Evolutionary conservation across 1,140 invertebrate species (phyloP), one percentile per base, ranked within the genome.

Genomic region (Bombus ignitus): DNA sequence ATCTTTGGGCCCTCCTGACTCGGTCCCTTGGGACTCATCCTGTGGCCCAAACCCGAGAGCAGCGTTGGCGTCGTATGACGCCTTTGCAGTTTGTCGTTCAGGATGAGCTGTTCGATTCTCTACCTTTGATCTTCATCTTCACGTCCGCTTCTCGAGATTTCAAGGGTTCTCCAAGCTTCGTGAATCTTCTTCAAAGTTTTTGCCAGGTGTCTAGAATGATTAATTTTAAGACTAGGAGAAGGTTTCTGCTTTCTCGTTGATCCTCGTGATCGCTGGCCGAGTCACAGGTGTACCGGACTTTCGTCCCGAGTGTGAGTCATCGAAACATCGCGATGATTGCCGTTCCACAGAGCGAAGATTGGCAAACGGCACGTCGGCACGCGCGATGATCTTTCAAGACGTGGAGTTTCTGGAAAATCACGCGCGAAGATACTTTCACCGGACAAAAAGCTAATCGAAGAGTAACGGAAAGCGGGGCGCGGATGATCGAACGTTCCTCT

Each of bases 11-110:
- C 86, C 1, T 94, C 93, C 53, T 90, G 90, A 47, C 78, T 86
- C 28, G 93, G 93, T 12, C 94, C 94, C 75, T 94, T 95, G 4
- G 94, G 94, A 81, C 94, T 95, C 94, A 95, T 95, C 75, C 89
- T 93, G 65, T 82, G 59, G 22, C 88, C 79, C 77, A 90, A 57
- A 53, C 53, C 44, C 35, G 80, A 73, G 28, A 89, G 42, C 72
- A 94, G 78, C n/a, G 80, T 89, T 35, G 91, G 94, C 93, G 93
- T 94, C 94, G 92, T 94, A 79, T 92, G 93, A 93, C 92, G 93
- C 92, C 94, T 84, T 62, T 91, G 88, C 80, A 93, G 72, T 87
- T 91, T 90, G 77, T 90, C 93, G 91, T 92, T 94, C 93, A 93
- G 92, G 72, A 73, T 95, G 89, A 83, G 9, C 32, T n/a, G 75